These are phyloP conservation scores for Hystrix brachyura DNA, from an alignment of 2,113 vertebrate genomes.

Conservation along the genomic window DNA sequence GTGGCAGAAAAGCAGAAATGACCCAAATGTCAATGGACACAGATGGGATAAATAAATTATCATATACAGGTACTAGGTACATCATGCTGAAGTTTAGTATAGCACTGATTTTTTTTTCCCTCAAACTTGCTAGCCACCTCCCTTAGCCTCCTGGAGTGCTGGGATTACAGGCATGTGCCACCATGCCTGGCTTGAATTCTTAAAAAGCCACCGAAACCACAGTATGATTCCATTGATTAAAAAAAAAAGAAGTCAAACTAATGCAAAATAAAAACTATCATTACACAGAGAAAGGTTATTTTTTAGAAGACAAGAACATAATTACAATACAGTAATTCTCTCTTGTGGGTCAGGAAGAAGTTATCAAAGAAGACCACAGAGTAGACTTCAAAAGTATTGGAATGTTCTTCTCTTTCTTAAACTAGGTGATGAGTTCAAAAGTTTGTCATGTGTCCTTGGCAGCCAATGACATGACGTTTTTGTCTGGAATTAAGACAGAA, in stretches of 20 bases:
- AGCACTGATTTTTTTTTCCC: not conserved
- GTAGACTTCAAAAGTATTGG: not conserved
- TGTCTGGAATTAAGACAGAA: not conserved
- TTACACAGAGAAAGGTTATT: not conserved
- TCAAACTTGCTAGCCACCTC: not conserved
- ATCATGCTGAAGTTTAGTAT: not conserved
- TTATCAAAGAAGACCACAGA: not conserved
- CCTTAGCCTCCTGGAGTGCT: not conserved
- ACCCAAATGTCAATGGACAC: not conserved
- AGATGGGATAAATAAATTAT: not conserved
- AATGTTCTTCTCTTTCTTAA: not conserved
- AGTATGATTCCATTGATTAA: not conserved
- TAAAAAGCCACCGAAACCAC: not conserved
- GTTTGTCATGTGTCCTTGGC: not conserved
- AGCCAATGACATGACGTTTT: not conserved
- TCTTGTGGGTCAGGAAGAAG: not conserved
- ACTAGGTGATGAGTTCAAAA: not conserved
- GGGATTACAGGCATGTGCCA: not conserved
- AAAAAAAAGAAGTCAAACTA: not conserved
- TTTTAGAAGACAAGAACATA: not conserved
- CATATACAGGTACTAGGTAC: not conserved
- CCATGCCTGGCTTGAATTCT: not conserved
- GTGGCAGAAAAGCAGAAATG: conserved; percentile 22
- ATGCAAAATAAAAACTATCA: not conserved
- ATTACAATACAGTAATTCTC: not conserved